Base-by-base conservation (phyloP, 2,797 vertebrate species). In the Urosaurus nigricauda region DNA sequence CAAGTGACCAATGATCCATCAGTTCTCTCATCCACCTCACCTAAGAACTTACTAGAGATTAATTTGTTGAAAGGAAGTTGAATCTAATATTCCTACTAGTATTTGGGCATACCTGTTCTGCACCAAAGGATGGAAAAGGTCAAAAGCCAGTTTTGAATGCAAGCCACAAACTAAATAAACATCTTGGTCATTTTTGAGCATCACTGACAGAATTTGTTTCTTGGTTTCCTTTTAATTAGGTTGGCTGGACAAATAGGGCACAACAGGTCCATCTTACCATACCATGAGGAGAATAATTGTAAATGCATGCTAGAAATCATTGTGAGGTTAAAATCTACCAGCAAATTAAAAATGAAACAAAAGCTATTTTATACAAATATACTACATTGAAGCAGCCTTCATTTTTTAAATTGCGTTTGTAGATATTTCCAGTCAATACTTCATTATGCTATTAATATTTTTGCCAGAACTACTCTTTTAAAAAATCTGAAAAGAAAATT, bases 321-420 rank as follows among this genome's bases (percentile, higher is more conserved):
- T 32, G n/a, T 24, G 5, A 91, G 2, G 14, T 85, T 86, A 89
- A 84, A 68, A 87, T 11, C 37, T 5, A 0, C 24, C 84, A 53
- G 29, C 8, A 92, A 91, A 92, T 90, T 56, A 90, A 71, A 12
- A 24, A 32, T 40, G 88, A 92, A 89, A 86, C 7, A 9, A 68
- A 88, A 81, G 32, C 3, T 0, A 0, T 11, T n/a, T 78, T 83
- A 63, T 91, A 60, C 14, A 91, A 91, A 88, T 89, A 1, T 17
- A 51, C 21, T 0, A n/a, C 8, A 70, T 0, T 73, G 9, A 83
- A 12, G 60, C 4, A 88, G 80, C 0, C 32, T 80, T 9, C 40
- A 43, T 43, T 77, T 26, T 77, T 47, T 29, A 40, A 26, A 8
- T 68, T 89, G 90, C 78, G 85, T 94, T 56, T 1, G 84, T 29